Percentiles rank a stretch among this genome's conserved stretches.
These are phyloP conservation scores for Trichechus manatus DNA, from an alignment of 2,113 vertebrate species.

Conservation along the genomic window DNA sequence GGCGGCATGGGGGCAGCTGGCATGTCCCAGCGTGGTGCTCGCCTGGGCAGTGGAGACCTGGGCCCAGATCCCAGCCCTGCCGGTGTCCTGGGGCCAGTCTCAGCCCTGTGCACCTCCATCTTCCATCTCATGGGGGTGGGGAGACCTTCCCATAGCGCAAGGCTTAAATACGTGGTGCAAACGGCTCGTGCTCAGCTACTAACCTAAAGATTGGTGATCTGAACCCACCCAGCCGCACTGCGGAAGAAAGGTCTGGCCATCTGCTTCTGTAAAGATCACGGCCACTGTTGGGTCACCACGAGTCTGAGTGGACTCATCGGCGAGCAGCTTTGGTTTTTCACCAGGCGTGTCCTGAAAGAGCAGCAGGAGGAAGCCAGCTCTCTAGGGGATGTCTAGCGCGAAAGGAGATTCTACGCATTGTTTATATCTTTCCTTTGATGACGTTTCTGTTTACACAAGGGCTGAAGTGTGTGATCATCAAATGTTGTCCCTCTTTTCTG, in stretches of 20 bases:
- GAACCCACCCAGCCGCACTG: neutral
- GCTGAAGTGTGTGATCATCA: neutral
- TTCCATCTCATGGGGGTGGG: neutral
- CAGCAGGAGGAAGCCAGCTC: neutral
- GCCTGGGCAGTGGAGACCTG: neutral
- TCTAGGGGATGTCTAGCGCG: rapidly evolving
- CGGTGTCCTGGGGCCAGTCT: neutral
- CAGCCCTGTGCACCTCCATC: neutral
- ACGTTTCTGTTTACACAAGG: rapidly evolving
- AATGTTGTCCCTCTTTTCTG: neutral
- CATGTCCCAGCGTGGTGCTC: rapidly evolving
- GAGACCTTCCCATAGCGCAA: neutral
- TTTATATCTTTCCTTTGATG: rapidly evolving
- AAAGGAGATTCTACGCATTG: neutral
- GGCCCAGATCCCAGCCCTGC: neutral
- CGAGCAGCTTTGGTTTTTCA: neutral
- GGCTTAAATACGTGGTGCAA: neutral
- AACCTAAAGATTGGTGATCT: neutral
- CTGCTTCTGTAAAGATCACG: neutral
- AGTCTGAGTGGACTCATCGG: neutral
- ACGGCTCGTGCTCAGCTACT: neutral
- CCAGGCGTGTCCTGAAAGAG: neutral
- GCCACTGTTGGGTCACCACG: neutral
- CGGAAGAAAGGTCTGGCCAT: neutral
- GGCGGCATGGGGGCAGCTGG: rapidly evolving